Evolutionary conservation across 2,113 vertebrate species (phyloP), one percentile per base, ranked within the genome.

Genomic region (Atlantisia rogersi): DNA sequence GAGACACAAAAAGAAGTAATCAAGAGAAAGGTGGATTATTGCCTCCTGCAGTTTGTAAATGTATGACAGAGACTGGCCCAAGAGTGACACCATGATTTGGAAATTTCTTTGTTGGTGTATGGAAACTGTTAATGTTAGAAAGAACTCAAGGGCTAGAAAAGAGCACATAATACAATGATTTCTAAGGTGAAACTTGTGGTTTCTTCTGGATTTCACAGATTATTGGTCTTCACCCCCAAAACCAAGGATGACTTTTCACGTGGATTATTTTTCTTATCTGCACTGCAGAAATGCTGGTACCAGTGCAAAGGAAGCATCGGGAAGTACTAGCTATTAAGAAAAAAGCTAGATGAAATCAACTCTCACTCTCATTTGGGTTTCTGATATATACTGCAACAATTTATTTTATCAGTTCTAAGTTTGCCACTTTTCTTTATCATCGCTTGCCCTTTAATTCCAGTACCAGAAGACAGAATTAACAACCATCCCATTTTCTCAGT

Each of bases 241-340:
- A 90, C 22, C 29, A 81, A 78, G 60, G 39, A 81, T 78, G 68
- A 77, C 39, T 86, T 92, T 84, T 89, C 76, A 94, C 60, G 52
- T 84, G 69, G 52, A 92, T 88, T 88, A 55, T 58, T 86, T 74
- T 40, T 79, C 48, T 63, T 91, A 82, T 87, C 90, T 76, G 73
- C 18, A 35, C 69, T 29, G 22, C 52, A 91, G 44, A 94, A 94
- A 80, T 58, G 18, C 53, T 82, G 58, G 70, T 85, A 68, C 85
- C 70, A 53, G 62, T 62, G 55, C 44, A 76, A 80, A 92, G 63
- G 82, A 92, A 96, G 56, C 68, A 70, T 52, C 52, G 78, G 69
- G 64, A 81, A 88, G 69, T 89, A 78, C 18, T 64, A 40, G 2
- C 42, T 92, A 39, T 84, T 85, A 81, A 80, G 68, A 80, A 82